Conservation (phyloP, 2,113 vertebrate genomes). For the Syrrhaptes paradoxus region DNA sequence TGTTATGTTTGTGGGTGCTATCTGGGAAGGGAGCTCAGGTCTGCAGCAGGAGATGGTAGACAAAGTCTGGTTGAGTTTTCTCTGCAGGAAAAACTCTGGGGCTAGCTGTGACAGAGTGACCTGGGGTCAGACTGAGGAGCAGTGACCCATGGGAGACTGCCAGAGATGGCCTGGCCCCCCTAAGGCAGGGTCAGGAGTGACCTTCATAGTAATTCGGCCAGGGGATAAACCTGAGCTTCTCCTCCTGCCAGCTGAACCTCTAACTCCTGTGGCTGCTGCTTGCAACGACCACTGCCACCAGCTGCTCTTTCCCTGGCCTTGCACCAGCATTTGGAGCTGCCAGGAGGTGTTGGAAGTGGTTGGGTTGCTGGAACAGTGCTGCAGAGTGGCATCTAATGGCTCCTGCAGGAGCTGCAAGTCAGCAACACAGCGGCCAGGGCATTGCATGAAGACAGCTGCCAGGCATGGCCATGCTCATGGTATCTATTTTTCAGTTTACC, state of each 20-base stretch:
- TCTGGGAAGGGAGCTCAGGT: not conserved
- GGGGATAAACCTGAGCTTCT: not conserved
- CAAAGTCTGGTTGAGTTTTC: not conserved
- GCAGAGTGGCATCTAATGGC: not conserved
- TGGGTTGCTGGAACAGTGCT: not conserved
- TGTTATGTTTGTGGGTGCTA: not conserved
- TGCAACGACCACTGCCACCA: not conserved
- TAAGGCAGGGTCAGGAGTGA: not conserved
- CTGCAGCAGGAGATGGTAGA: not conserved
- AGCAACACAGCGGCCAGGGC: not conserved
- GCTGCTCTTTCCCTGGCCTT: not conserved
- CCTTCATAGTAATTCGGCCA: not conserved
- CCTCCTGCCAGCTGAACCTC: not conserved
- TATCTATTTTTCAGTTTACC: not conserved
- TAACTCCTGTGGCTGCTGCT: not conserved
- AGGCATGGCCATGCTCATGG: fast-evolving
- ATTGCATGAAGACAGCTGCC: not conserved
- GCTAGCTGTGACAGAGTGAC: not conserved
- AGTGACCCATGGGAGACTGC: not conserved
- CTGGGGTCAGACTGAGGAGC: not conserved
- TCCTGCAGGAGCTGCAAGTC: not conserved
- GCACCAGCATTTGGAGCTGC: not conserved
- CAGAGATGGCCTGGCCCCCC: not conserved
- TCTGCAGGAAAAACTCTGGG: not conserved
- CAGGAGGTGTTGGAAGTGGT: not conserved